Percentiles rank a stretch among this genome's conserved stretches.
Conservation (phyloP, 92 coral and sea anemone genomes). For the Scolanthus callimorphus region DNA sequence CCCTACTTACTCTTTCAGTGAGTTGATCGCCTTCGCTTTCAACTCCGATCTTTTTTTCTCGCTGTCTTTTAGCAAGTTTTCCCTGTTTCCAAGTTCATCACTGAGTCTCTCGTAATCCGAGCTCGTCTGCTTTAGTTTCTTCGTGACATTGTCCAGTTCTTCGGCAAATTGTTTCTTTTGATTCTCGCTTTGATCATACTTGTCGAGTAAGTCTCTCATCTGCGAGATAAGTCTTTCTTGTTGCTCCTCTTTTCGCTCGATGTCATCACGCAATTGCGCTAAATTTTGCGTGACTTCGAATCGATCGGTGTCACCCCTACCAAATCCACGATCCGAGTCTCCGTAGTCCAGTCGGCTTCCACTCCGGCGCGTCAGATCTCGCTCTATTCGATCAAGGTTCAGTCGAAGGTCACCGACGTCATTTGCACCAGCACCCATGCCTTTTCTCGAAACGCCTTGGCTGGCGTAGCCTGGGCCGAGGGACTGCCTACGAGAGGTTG, state of each 20-base stretch:
- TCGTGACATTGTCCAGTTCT: slow-evolving; percentile 66
- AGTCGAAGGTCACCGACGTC: slow-evolving; percentile 54
- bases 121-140: slow-evolving; percentile 61
- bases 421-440: slow-evolving; percentile 55
- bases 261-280: slow-evolving; percentile 67
- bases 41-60: slow-evolving; percentile 86
- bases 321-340: slow-evolving; percentile 39
- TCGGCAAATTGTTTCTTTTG: slow-evolving; percentile 51
- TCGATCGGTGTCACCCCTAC: slow-evolving; percentile 22
- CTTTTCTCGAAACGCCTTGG: slow-evolving; percentile 32
- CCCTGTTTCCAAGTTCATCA: slow-evolving; percentile 68
- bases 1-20: slow-evolving; percentile 93
- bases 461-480: slow-evolving; percentile 48
- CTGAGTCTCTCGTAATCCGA: slow-evolving; percentile 63
- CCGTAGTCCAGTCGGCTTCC: slow-evolving; percentile 29
- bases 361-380: slow-evolving; percentile 48
- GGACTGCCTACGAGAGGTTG: slow-evolving; percentile 61
- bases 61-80: slow-evolving; percentile 71
- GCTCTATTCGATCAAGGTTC: slow-evolving; percentile 74
- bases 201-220: slow-evolving; percentile 62
- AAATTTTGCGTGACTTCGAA: slow-evolving; percentile 43
- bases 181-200: slow-evolving; percentile 77
- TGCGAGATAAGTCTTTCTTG: slow-evolving; percentile 71
- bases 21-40: slow-evolving; percentile 76
- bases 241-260: slow-evolving; percentile 79